Evolutionary conservation across 1,140 invertebrate genomes (phyloP), one percentile per base, ranked within the genome.

Genomic region (Venturia canescens): DNA sequence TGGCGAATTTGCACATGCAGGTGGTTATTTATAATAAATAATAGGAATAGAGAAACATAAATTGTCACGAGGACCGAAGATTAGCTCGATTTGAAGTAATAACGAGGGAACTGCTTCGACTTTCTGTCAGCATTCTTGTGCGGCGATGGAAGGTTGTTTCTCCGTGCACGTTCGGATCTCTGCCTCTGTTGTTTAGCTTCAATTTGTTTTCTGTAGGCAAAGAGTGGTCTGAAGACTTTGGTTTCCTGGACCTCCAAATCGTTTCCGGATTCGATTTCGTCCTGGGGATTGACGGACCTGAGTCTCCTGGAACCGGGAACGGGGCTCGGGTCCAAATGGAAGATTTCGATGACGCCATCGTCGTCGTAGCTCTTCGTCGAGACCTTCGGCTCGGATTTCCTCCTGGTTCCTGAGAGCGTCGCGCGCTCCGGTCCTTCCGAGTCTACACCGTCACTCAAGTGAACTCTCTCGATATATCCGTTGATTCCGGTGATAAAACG

Each of bases 191-290:
- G 83, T 79, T 83, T 84, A 6, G 82, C 79, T 3, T 83, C 87
- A 23, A 87, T 27, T 69, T 91, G 88, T n/a, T 90, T 88, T 23
- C 90, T 87, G 63, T 90, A 90, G 1, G 88, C 89, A 27, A 91
- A 91, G 0, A 91, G 72, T 11, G 89, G 90, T 44, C 90, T 86
- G 63, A 91, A 91, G 1, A 91, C 84, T 31, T 88, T 91, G 0
- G 86, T 63, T 48, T 91, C 89, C 11, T 87, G 83, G 0, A 80
- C 84, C 11, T 86, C 80, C 9, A 88, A 78, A 44, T 91, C 88
- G 0, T 87, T 76, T 0, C 3, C 3, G 48, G 11, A 18, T 83
- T 27, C 26, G 13, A 3, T 50, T 23, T 79, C 76, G 38, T 86
- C 80, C 44, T 53, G 1, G 16, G 31, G 6, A 7, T 80, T 69